Base-by-base conservation (phyloP, 2,888 invertebrate genomes). In the Eurois occulta region DNA sequence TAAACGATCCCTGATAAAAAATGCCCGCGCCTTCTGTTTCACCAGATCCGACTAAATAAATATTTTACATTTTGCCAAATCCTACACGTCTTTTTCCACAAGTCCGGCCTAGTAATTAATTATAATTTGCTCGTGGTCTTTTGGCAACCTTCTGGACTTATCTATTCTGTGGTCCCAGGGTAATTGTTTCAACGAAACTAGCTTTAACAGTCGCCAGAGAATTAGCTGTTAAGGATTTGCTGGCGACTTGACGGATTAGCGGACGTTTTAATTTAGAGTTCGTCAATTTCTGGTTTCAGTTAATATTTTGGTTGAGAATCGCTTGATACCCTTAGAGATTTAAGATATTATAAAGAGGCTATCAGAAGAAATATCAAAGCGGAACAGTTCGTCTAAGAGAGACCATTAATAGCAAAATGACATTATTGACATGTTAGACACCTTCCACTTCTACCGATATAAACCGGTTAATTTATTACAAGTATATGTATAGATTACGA, bases 141-240 rank as follows among this genome's bases (percentile, higher is more conserved):
- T 35, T 62, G 35, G 21, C 21, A 35, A n/a, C 41, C 55, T 79
- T 82, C 78, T 82, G 58, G 38, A 6, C 0, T 18, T 16, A 24
- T 28, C 2, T 58, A 21, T 43, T 43, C 2, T n/a, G 58, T 76
- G 76, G 41, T 60, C 24, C 84, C 89, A 81, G 78, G 88, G 91
- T 93, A 94, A 94, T 94, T 93, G 93, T 94, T 93, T 92, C 89
- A 77, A 86, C 86, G 86, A 86, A 88, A 89, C 89, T 89, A 88
- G 89, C 86, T 88, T 86, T 87, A 87, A 83, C 86, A 85, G 81
- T 85, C 80, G 73, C 81, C 81, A 74, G 86, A 84, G 85, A 90
- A 90, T 91, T 91, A 90, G 88, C 88, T 87, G 86, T 80, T 87
- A 78, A 80, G 86, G 85, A 88, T 88, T 91, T 90, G 83, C 84